Conservation (phyloP, 30 jellyfish, hydroid and myxozoan species). For the Hydractinia symbiolongicarpus region DNA sequence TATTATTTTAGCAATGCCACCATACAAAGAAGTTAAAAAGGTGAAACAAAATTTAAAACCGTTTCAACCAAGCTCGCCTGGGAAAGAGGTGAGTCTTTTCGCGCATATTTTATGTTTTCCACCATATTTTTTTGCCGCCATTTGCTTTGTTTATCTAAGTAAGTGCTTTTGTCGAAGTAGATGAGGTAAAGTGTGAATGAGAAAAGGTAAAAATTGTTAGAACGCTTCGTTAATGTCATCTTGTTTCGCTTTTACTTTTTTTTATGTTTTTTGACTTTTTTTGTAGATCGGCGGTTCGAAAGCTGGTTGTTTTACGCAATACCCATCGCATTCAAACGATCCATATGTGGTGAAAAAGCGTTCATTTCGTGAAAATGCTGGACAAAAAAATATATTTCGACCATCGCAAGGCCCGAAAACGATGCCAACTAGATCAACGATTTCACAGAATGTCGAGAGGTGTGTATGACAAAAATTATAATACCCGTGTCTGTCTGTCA, state of each 20-base stretch:
- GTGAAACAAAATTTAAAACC: constrained; percentile 60
- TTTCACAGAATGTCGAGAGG: constrained; percentile 71
- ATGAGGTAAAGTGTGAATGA: not conserved
- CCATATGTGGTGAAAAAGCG: constrained; percentile 62
- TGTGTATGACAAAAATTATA: constrained; percentile 3
- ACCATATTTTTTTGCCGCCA: no score
- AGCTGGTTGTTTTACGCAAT: constrained; percentile 84
- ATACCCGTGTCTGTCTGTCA: no score
- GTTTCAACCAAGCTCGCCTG: constrained; percentile 87
- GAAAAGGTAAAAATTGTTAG: not conserved
- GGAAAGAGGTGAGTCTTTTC: constrained; percentile 47
- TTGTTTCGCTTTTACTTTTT: not conserved
- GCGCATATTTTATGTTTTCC: no score
- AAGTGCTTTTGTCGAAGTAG: not conserved
- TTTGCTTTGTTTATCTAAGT: not conserved
- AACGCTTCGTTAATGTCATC: no score
- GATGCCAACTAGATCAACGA: constrained; percentile 66
- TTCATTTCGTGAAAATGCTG: constrained; percentile 44
- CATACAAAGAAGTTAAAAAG: constrained; percentile 40
- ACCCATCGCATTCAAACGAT: constrained; percentile 86
- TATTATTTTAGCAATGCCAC: constrained; percentile 59
- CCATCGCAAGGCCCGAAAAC: constrained; percentile 93
- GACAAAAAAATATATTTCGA: constrained; percentile 61
- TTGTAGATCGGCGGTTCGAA: constrained; percentile 89
- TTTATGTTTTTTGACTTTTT: not conserved